Conservation (phyloP, 2,888 invertebrate genomes). For the Volucella zonaria region DNA sequence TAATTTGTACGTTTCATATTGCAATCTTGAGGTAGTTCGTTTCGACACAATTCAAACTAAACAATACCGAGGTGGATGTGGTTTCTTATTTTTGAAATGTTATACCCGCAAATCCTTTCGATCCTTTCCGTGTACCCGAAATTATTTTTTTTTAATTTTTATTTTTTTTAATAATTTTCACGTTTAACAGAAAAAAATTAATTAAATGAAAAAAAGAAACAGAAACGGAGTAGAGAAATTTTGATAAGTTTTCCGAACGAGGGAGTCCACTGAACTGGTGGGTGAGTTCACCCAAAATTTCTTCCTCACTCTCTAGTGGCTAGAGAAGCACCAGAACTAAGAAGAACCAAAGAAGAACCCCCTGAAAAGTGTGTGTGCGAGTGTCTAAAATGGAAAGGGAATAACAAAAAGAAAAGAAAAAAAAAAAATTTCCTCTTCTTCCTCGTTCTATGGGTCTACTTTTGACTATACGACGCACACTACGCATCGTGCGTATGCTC, state of each 20-base stretch:
- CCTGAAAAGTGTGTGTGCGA: not conserved
- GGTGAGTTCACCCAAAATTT: constrained; percentile 78
- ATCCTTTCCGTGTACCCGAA: constrained; percentile 55
- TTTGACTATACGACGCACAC: constrained; percentile 13
- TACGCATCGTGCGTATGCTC: constrained; percentile 46
- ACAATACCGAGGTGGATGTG: constrained; percentile 17
- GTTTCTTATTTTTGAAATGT: not conserved
- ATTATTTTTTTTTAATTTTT: constrained; percentile 35
- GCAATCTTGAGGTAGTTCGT: constrained; percentile 59
- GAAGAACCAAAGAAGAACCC: constrained; percentile 31
- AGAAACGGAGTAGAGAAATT: constrained; percentile 59
- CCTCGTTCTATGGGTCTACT: not conserved
- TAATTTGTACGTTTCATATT: constrained; percentile 70
- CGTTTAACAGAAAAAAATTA: constrained; percentile 36
- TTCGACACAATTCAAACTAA: constrained; percentile 14
- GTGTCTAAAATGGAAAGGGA: too few species aligned
- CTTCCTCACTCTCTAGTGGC: constrained; percentile 55
- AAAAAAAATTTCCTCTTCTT: constrained; percentile 14
- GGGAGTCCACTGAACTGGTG: constrained; percentile 79
- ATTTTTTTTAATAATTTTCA: constrained; percentile 25
- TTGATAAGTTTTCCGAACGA: constrained; percentile 74
- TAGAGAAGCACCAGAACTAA: constrained; percentile 20
- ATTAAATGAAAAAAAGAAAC: constrained; percentile 30
- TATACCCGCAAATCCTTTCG: not conserved
- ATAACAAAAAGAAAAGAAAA: constrained; percentile 9